phyloP scores from a whole-genome alignment of 2,888 invertebrate genomes.

The Biston stratarius region DNA sequence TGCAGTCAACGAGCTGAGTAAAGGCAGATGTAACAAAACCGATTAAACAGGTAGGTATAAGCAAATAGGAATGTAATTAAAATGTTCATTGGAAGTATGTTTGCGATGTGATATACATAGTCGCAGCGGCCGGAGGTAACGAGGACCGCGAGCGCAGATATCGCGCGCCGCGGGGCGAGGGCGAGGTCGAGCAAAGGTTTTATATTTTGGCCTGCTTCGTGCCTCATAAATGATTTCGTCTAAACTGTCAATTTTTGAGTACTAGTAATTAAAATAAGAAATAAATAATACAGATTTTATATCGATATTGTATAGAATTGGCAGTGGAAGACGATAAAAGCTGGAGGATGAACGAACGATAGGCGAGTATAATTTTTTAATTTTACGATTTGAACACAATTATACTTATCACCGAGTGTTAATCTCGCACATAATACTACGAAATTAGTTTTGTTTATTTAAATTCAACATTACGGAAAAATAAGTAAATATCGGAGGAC shows the following conservation, averaged over 20 bases:
- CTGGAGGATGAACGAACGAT: background rate
- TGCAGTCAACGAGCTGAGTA: background rate
- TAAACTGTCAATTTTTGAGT: background rate
- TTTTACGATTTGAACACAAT: no score
- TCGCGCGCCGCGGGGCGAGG: background rate
- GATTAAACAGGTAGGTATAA: background rate
- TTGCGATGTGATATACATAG: background rate
- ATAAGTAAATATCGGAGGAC: no score
- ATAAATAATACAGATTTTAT: no score
- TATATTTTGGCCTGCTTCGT: no score
- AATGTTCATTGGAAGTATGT: background rate
- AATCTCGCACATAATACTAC: no score
- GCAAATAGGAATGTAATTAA: background rate
- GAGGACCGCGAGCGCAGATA: conserved; percentile 1
- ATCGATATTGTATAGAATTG: background rate
- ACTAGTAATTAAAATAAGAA: no score
- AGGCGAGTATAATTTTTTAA: background rate
- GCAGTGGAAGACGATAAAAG: background rate
- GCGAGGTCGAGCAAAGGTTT: background rate
- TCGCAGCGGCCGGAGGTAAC: background rate
- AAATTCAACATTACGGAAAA: no score
- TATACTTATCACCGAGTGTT: no score
- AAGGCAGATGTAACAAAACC: background rate
- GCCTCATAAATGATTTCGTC: no score
- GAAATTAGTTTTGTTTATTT: no score